A percentile compares a stretch with the other conserved stretches of the same genome.
These are phyloP conservation scores for Eubasilissa regina DNA, from an alignment of 1,140 invertebrate genomes.

Conservation along the genomic window DNA sequence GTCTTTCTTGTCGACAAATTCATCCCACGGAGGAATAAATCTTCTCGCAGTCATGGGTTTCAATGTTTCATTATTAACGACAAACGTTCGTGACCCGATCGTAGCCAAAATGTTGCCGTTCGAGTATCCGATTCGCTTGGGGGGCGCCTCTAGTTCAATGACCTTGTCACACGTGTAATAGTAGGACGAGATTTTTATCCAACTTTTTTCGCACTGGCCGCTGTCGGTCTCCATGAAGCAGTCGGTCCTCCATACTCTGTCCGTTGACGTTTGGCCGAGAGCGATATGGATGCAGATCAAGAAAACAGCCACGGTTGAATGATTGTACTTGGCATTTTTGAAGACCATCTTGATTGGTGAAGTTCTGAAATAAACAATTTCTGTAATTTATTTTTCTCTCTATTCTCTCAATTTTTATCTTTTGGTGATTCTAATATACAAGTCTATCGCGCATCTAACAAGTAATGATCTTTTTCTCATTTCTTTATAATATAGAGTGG, in stretches of 20 bases:
- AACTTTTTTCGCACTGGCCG: not conserved
- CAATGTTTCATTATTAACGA: not conserved
- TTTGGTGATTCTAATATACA: no score
- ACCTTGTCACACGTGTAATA: not conserved
- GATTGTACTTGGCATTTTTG: no score
- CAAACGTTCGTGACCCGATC: not conserved
- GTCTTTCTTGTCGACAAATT: not conserved
- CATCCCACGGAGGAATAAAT: not conserved
- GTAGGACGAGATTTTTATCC: not conserved
- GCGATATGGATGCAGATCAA: no score
- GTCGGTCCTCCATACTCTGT: not conserved
- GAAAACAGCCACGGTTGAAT: no score
- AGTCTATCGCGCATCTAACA: no score
- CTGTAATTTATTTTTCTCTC: no score
- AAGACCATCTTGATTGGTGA: no score
- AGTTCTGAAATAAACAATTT: no score
- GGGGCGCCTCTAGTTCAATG: not conserved
- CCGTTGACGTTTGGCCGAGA: no score
- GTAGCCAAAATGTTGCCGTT: not conserved
- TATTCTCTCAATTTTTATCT: no score
- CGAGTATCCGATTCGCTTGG: not conserved
- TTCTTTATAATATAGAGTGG: no score
- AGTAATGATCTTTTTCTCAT: no score
- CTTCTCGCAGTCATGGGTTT: not conserved
- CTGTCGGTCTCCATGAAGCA: not conserved